Base-by-base conservation (phyloP, 2,113 vertebrate genomes). In the Mesoclemmys tuberculata region DNA sequence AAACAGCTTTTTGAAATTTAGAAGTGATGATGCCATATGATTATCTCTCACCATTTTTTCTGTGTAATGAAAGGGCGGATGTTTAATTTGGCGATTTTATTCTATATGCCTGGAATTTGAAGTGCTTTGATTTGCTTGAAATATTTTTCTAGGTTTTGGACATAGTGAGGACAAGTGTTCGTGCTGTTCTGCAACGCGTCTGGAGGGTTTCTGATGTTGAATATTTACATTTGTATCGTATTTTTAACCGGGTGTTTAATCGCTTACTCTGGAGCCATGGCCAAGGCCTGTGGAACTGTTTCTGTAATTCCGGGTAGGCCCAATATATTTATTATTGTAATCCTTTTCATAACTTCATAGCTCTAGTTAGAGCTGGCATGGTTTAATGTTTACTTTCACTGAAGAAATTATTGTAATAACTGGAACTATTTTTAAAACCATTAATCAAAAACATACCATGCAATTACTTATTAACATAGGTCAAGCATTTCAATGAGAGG, bases 201-300 rank as follows among this genome's bases (percentile, higher is more conserved):
- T 99, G 99, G 99, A 99, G 97, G 96, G 99, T 99, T 94, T 97
- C 98, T 1, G 99, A 99, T 38, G 98, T 99, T 2, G 99, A 99
- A 29, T 99, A 98, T 95, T 98, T 99, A 95, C 99, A 98, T 90
- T 98, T 99, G 27, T 99, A 99, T 95, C 98, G 99, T 54, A 98
- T 99, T 95, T 99, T 99, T 96, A 99, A 99, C 96, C 99, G 99
- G 1, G 98, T 99, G 55, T 99, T 99, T 96, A 99, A 98, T 97
- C 98, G 99, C 75, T 97, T 99, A 78, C 99, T 99, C 19, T 99
- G 99, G 99, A 99, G 98, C 96, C 99, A 99, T 3, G 99, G 99
- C 56, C 99, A 99, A 97, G 99, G 99, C 51, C 96, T 99, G 5
- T 99, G 99, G 99, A 99, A 99, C 97, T 99, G 99, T 98, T 99